Base-by-base conservation (phyloP, 1,140 invertebrate species). In the Heliconius eleuchia region DNA sequence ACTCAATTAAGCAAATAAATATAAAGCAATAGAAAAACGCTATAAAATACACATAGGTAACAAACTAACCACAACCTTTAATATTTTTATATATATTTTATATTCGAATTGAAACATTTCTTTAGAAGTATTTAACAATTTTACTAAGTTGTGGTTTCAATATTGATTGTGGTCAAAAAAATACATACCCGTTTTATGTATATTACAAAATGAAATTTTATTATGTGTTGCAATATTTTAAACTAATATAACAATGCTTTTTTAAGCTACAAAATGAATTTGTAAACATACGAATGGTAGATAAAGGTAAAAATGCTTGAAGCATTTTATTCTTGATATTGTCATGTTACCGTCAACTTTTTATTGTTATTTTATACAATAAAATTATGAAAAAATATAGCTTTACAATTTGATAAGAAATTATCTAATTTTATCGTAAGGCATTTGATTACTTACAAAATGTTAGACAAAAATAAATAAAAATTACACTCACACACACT, bases 381-480 rank as follows among this genome's bases (percentile, higher is more conserved):
- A 66, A 66, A 66, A 66, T 13, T 66, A 66, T 66, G 9, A 66
- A 66, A 46, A 66, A 66, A 66, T 66, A 66, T 66, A 66, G 27
- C 23, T 66, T 66, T 66, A 66, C 27, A n/a, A 30, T 66, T 13
- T 66, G 60, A 30, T 66, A 66, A 66, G 60, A 66, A 66, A 66
- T 66, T 30, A 30, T 66, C 60, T 66, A 66, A 66, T 30, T 66
- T 27, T 66, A 66, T 66, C 60, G 60, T 66, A 66, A 66, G 60
- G 60, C 60, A 66, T 66, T 66, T 30, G 27, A 66, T 66, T 66
- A 66, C 60, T 66, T 66, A 66, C 23, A 66, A 66, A n/a, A 66
- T 66, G 27, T 66, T 66, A 66, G 60, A 66, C 60, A 66, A 66
- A 66, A 66, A 66, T 66, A 66, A 66, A 66, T 66, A 66, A 66